Base-by-base conservation (phyloP, 2,797 vertebrate genomes). In the Pseudomugil gertrudae region DNA sequence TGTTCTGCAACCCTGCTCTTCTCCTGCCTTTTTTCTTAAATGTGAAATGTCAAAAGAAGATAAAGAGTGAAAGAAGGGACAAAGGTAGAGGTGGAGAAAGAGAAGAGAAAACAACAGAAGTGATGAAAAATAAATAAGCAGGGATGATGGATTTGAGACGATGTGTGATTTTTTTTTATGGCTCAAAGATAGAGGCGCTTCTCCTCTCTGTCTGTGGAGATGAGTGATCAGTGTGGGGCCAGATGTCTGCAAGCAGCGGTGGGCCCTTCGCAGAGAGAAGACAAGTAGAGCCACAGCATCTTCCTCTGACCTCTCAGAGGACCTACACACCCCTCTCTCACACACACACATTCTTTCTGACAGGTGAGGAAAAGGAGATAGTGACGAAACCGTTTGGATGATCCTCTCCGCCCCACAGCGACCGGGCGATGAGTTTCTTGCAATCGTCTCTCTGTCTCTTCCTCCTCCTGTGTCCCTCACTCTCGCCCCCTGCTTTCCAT, bases 291-390 rank as follows among this genome's bases (percentile, higher is more conserved):
- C 73, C 82, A 63, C 87, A 84, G 90, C 89, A 81, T 86, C 83
- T 81, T 89, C 79, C 77, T 64, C 75, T 93, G 93, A 93, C 92
- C 92, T 90, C 89, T 89, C 90, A 78, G 84, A 91, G 90, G 88
- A 90, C 86, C 70, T 60, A 74, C 83, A 75, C 64, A 32, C 32
- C 63, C 30, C 58, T 40, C 59, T 0, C 68, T 11, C 65, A 35
- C 32, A 32, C 54, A 32, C 50, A 19, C 69, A 51, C 56, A 51
- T 71, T 73, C 78, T 74, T 69, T 75, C 67, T 76, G 84, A 91
- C 91, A 93, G 92, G 91, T 93, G 88, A 93, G 76, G 81, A 76
- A 84, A 79, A 65, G 38, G 69, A 85, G 90, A 89, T 89, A 84
- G 87, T 65, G 85, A 81, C 72, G 55, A 79, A 90, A 86, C 63